Evolutionary conservation across 2,113 vertebrate genomes (phyloP).

Genomic region (Garra rufa): DNA sequence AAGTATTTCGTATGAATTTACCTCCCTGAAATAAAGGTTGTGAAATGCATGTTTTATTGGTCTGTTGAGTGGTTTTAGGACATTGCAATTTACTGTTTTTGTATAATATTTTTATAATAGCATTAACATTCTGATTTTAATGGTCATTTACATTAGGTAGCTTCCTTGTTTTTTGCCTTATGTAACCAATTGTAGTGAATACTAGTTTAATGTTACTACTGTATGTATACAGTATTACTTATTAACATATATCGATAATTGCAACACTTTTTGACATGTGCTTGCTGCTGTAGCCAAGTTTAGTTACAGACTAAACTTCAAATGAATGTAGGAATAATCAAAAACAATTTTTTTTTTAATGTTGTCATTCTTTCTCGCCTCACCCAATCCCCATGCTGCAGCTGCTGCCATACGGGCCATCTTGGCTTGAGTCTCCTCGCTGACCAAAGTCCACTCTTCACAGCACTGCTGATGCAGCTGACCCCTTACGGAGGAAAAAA

Average conservation of each 20-base stretch:
- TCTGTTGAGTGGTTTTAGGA: too few species aligned
- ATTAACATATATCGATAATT: too few species aligned
- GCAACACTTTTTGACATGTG: neutral
- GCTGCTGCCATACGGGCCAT: constrained; percentile 99
- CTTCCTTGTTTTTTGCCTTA: neutral
- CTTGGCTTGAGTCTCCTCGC: constrained; percentile 95
- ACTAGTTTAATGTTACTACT: neutral
- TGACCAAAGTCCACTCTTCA: constrained; percentile 96
- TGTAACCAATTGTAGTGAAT: neutral
- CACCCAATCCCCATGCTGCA: constrained; percentile 97
- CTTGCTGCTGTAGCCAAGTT: neutral
- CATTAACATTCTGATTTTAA: neutral
- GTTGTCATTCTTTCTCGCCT: constrained; percentile 30
- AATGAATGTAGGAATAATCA: neutral
- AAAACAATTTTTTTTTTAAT: neutral
- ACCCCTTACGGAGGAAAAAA: constrained; percentile 79
- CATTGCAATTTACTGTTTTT: too few species aligned
- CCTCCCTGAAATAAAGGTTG: neutral
- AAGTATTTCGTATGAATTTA: neutral
- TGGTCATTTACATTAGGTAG: neutral
- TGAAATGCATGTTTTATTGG: neutral
- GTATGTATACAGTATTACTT: too few species aligned
- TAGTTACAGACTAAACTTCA: neutral
- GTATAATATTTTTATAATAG: neutral
- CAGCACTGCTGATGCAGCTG: constrained; percentile 98